phyloP scores from a whole-genome alignment of 2,113 vertebrate species.

The Cinclus mexicanus region DNA sequence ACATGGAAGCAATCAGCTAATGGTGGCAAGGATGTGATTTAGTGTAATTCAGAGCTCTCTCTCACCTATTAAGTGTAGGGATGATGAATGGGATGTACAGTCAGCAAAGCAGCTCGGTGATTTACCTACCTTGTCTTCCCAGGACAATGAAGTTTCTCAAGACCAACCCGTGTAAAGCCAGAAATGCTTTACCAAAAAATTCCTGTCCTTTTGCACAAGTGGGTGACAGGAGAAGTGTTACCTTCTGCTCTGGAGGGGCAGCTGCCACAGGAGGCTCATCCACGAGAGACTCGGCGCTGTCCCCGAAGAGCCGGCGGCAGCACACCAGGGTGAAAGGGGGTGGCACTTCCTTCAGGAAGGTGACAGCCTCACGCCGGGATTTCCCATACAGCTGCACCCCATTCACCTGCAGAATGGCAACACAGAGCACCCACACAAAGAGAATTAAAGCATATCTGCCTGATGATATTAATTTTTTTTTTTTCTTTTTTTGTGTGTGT shows the following conservation, averaged over 20 bases:
- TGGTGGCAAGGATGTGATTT: constrained; percentile 63
- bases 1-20: constrained; percentile 76
- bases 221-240: neutral
- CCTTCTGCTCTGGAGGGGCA: constrained; percentile 35
- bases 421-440: neutral
- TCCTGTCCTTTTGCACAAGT: neutral
- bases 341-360: constrained; percentile 91
- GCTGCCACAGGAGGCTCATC: constrained; percentile 22
- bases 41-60: constrained; percentile 64
- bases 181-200: neutral
- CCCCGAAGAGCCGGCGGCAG: constrained; percentile 84
- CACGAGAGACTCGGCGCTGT: constrained; percentile 74
- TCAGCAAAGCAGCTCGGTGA: constrained; percentile 51
- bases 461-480: neutral
- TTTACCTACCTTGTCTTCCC: constrained; percentile 58
- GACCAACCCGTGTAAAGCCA: neutral
- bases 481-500: fast-evolving
- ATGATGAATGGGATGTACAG: constrained; percentile 59
- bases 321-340: constrained; percentile 92
- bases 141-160: constrained; percentile 29
- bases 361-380: constrained; percentile 87
- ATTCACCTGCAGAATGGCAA: constrained; percentile 81
- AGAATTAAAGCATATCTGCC: neutral
- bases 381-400: constrained; percentile 87
- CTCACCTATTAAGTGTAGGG: constrained; percentile 56